phyloP scores from a whole-genome alignment of 2,797 vertebrate species.

The Esox masquinongy region DNA sequence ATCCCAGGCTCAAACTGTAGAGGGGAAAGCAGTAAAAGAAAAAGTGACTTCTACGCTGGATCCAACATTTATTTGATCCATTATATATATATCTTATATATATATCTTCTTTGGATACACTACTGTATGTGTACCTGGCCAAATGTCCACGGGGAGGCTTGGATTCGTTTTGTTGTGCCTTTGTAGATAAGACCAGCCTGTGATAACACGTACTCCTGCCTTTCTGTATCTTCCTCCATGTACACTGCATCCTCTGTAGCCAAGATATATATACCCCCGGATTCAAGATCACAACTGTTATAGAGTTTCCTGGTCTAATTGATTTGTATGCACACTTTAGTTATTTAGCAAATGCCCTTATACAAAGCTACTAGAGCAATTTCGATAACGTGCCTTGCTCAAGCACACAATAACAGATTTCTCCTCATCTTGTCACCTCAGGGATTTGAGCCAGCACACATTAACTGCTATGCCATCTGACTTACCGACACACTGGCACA shows the following conservation, averaged over 20 bases:
- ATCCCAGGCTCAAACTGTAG: conserved; percentile 83
- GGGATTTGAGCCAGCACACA: too few species aligned
- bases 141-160: conserved; percentile 81
- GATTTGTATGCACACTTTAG: too few species aligned
- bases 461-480: too few species aligned
- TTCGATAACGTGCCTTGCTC: too few species aligned
- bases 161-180: conserved; percentile 74
- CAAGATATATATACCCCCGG: neutral
- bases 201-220: conserved; percentile 80
- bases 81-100: too few species aligned
- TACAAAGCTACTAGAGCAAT: too few species aligned
- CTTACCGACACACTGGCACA: too few species aligned
- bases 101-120: neutral
- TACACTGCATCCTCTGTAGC: conserved; percentile 83
- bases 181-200: conserved; percentile 87
- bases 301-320: neutral
- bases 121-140: conserved; percentile 81
- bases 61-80: neutral
- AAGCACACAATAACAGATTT: too few species aligned
- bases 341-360: too few species aligned
- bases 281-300: neutral
- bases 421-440: too few species aligned
- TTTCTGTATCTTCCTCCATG: conserved; percentile 70
- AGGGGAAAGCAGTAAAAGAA: neutral
- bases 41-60: neutral